Evolutionary conservation across 2,797 vertebrate species (phyloP), one percentile per base, ranked within the genome.

Genomic region (Melanotaenia trifasciata): DNA sequence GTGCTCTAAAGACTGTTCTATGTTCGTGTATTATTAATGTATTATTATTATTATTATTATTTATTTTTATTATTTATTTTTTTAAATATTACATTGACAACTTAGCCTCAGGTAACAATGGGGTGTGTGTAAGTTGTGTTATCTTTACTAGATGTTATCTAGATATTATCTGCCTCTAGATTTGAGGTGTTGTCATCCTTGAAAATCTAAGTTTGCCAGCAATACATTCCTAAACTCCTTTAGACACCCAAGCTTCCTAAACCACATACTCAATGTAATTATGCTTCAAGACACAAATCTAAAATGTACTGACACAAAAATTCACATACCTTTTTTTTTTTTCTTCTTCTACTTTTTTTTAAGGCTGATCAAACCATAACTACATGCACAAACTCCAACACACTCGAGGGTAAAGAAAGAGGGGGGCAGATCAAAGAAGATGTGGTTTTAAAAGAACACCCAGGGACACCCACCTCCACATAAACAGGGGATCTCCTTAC

Each of bases 401-500:
- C 72, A 74, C 70, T 70, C 4, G 24, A 66, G 64, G 77, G 81
- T 58, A 80, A 81, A 85, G 78, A 63, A 54, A 11, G 79, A 83
- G 87, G 76, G 87, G 76, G 84, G 84, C 65, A 38, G 82, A 90
- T 93, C 90, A 94, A 93, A 92, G 88, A 47, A 61, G 45, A 70
- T 84, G 79, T 84, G 85, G 82, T 87, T 92, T 77, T 81, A 89
- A 83, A 87, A 81, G 77, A 91, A 86, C 85, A 84, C 76, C 76
- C 80, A 66, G 86, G 87, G 87, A 93, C 91, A 86, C 83, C 90
- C 86, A 91, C 84, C 86, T 92, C 85, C 89, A 84, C 90, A 86
- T 87, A 93, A 92, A 93, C 89, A 89, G 78, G 88, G 90, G 91
- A 93, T 94, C 92, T 92, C 85, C 87, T 94, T 93, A 93, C 91